Evolutionary conservation across 2,888 invertebrate genomes (phyloP), one percentile per base, ranked within the genome.

Genomic region (Slavum lentiscoides): DNA sequence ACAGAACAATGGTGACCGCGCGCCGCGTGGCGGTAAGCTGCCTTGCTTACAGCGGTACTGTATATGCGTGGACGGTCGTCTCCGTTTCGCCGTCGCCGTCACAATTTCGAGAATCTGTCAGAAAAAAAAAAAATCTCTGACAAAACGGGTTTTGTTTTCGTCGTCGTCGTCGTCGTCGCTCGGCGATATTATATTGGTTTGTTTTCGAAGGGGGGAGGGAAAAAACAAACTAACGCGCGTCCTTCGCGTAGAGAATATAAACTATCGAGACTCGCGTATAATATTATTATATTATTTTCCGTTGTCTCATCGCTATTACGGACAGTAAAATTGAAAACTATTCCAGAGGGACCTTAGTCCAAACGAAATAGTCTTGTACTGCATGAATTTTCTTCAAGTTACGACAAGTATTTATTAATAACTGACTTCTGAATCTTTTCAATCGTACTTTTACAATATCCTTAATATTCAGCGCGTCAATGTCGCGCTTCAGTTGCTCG

Each of bases 31-130:
- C 49, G 13, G 13, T 13, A 49, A n/a, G n/a, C n/a, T n/a, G n/a
- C n/a, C n/a, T n/a, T n/a, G n/a, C n/a, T n/a, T n/a, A n/a, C 49
- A 49, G 49, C 49, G 13, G 13, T 13, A 49, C 3, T 49, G 13
- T 19, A 9, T 49, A 23, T 23, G 4, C 13, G 23, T 23, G 21
- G 1, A 9, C 17, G 43, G 59, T 62, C 66, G 66, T 39, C 11
- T 37, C 62, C 61, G 61, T 74, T 74, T 74, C 17, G 37, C 55
- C 23, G 30, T 74, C 17, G 37, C 55, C 23, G 30, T 55, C 43
- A 11, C 58, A 43, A 75, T 76, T 68, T 68, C 30, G 15, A 43
- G 59, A 68, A 76, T 76, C 49, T 76, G 75, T 76, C 75, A 30
- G 4, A 30, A 30, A 30, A 30, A 30, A 30, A 76, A 68, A 70